Evolutionary conservation across 2,888 invertebrate species (phyloP).

Genomic region (Zootermopsis nevadensis): DNA sequence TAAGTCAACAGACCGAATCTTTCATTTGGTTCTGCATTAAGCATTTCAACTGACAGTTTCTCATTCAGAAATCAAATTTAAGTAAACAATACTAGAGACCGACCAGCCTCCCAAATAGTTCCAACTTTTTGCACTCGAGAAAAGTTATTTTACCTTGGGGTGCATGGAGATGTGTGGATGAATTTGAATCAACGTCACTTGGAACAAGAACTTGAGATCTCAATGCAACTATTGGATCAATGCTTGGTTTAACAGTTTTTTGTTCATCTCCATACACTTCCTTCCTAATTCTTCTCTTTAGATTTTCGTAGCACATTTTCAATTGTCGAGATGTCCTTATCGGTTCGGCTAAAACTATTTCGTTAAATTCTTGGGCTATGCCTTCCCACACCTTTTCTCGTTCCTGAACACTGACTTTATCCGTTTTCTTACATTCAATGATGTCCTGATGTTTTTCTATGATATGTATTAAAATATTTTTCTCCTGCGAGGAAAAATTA

Average conservation of each 20-base stretch:
- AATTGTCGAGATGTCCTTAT: constrained; percentile 46
- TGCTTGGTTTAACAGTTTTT: constrained; percentile 14
- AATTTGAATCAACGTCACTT: constrained; percentile 47
- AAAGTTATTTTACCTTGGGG: constrained; percentile 35
- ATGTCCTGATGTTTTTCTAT: constrained; percentile 49
- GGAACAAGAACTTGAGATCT: not conserved
- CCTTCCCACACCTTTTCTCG: constrained; percentile 48
- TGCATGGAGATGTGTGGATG: constrained; percentile 24
- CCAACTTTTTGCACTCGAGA: not conserved
- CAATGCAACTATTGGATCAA: not conserved
- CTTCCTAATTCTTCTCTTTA: constrained; percentile 46
- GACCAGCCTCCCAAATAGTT: too few relatives aligned
- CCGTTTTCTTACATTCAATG: constrained; percentile 47
- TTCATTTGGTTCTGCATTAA: too few relatives aligned
- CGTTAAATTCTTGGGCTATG: constrained; percentile 50
- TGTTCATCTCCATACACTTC: constrained; percentile 25
- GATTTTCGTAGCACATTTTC: constrained; percentile 50
- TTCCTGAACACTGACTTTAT: constrained; percentile 46
- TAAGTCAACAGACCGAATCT: too few relatives aligned
- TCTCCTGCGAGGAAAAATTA: constrained; percentile 50
- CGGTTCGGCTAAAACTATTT: constrained; percentile 45
- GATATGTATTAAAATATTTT: constrained; percentile 50
- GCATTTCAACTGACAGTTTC: too few relatives aligned
- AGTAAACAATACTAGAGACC: too few relatives aligned
- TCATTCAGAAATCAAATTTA: too few relatives aligned